Evolutionary conservation across 2,797 vertebrate genomes (phyloP).

Genomic region (Pteronotus mesoamericanus): DNA sequence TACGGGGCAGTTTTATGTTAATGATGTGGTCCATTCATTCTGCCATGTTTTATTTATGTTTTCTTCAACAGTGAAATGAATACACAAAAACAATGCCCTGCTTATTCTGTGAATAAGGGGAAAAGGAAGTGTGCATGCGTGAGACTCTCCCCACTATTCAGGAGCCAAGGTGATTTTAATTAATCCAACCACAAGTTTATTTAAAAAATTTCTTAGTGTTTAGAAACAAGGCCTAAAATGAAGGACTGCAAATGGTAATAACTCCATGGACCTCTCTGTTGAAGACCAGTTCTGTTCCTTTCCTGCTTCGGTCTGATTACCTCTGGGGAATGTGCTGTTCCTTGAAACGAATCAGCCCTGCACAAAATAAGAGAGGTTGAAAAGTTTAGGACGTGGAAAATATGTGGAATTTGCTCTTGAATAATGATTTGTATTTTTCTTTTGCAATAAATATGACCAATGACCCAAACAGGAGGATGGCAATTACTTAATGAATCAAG

Average conservation of each 20-base stretch:
- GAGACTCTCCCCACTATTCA: neutral
- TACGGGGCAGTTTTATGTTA: neutral
- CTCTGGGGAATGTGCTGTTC: conserved; percentile 65
- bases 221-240: conserved; percentile 4
- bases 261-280: neutral
- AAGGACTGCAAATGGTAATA: neutral
- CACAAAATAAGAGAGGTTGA: conserved; percentile 54
- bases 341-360: conserved; percentile 43
- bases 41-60: conserved; percentile 54
- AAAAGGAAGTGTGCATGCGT: neutral
- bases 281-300: neutral
- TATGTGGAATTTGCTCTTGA: conserved; percentile 72
- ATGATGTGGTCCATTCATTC: neutral
- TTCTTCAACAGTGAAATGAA: conserved; percentile 46
- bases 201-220: conserved; percentile 35
- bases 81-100: conserved; percentile 11
- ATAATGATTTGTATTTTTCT: conserved; percentile 71
- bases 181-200: conserved; percentile 33
- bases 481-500: conserved; percentile 69
- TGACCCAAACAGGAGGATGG: conserved; percentile 67
- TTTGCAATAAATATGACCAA: conserved; percentile 71
- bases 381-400: conserved; percentile 71
- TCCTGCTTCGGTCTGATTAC: conserved; percentile 46
- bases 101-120: neutral
- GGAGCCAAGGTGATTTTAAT: conserved; percentile 28